These are phyloP conservation scores for Denticeps clupeoides DNA, from an alignment of 2,797 vertebrate genomes.

Conservation along the genomic window DNA sequence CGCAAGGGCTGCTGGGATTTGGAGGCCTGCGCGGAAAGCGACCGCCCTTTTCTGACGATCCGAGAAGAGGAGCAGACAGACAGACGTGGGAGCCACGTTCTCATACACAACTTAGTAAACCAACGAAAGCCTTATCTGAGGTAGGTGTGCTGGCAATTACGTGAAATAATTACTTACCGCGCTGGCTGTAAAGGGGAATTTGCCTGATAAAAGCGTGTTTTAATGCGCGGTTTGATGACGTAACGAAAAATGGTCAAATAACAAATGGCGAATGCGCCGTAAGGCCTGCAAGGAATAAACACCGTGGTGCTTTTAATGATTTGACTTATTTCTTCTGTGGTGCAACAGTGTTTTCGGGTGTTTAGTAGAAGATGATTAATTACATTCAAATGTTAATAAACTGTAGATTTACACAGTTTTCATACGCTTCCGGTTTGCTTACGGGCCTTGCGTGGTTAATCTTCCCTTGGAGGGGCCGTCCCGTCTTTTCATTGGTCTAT, in stretches of 20 bases:
- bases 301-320: background rate
- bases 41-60: constrained; percentile 63
- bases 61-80: constrained; percentile 47
- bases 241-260: constrained; percentile 66
- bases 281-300: constrained; percentile 37
- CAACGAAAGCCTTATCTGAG: constrained; percentile 27
- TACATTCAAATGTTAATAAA: background rate
- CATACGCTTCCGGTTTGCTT: background rate
- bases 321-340: background rate
- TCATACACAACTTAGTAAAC: constrained; percentile 36
- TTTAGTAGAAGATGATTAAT: too few species aligned
- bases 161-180: constrained; percentile 9
- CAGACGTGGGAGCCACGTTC: constrained; percentile 39
- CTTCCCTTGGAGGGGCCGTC: too few species aligned
- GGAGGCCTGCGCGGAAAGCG: constrained; percentile 49
- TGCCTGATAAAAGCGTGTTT: constrained; percentile 65
- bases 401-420: background rate
- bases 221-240: constrained; percentile 95
- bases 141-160: constrained; percentile 35
- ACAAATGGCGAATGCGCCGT: constrained; percentile 59
- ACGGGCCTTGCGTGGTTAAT: background rate
- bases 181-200: constrained; percentile 21
- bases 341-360: background rate
- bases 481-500: too few species aligned
- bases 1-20: constrained; percentile 63